Base-by-base conservation (phyloP, 2,888 invertebrate species). In the Plutella xylostella region DNA sequence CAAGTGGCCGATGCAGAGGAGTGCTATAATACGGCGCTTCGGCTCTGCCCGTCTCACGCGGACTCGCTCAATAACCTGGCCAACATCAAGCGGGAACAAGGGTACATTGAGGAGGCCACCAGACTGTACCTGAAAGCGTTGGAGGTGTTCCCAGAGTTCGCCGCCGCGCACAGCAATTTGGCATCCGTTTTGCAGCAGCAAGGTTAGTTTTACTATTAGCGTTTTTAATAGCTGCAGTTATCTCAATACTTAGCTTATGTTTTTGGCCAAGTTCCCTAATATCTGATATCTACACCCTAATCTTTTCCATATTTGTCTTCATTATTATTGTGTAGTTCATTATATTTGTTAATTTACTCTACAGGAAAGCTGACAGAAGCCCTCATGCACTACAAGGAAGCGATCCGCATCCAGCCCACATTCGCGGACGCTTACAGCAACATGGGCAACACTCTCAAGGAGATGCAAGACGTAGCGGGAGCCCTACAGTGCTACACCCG, bases 361-460 rank as follows among this genome's bases (percentile, higher is more conserved):
- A 92, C 40, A 50, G 54, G 84, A 38, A 98, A 98, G 77, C 88
- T 99, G 38, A 96, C 95, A 71, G 98, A 98, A 76, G 98, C 98
- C 2, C 89, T 98, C 45, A 92, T 95, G 92, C 98, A 98, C 85
- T 98, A 98, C 74, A 98, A 97, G 72, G 98, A 99, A 75, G 99
- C 99, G 2, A 99, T 99, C 55, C 90, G 97, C 60, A 99, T 99
- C 64, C 97, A 98, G 66, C 98, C 99, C 12, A 97, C 97, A 11
- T 99, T 99, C 78, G 99, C 99, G 43, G 99, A 99, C 87, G 99
- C 99, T 2, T 99, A 98, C 78, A 97, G 97, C 51, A 99, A 99
- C 72, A 99, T 99, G 98, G 99, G 99, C 34, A 99, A 99, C 74
- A 98, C 98, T 1, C 85, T 99, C 48, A 99, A 99, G 72, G 99